Evolutionary conservation across 2,113 vertebrate species (phyloP).

Genomic region (Tragelaphus imberbis): DNA sequence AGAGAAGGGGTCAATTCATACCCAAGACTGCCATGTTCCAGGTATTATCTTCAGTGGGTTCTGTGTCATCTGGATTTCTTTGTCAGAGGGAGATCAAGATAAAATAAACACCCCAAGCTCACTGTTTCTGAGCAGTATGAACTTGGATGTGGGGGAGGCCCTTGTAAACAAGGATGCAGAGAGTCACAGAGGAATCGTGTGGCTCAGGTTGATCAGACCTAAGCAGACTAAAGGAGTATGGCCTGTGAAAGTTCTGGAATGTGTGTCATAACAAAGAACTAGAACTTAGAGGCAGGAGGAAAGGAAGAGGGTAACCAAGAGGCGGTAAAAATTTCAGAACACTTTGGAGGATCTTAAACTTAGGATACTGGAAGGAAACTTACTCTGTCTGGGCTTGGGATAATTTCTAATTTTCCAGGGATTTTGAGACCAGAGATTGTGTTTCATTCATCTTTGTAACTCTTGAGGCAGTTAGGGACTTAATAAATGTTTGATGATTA

Average conservation of each 20-base stretch:
- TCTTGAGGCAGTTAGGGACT: not conserved
- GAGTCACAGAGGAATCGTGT: not conserved
- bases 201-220: not conserved
- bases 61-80: constrained; percentile 44
- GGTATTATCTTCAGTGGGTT: not conserved
- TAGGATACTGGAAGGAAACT: not conserved
- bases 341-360: not conserved
- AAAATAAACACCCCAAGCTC: not conserved
- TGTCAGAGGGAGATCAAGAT: not conserved
- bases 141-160: not conserved
- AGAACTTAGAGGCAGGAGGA: constrained; percentile 24
- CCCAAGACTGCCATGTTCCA: constrained; percentile 49
- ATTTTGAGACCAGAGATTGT: not conserved
- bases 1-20: constrained; percentile 3
- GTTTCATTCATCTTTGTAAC: not conserved
- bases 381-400: not conserved
- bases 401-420: constrained; percentile 2
- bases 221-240: not conserved
- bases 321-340: not conserved
- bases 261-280: constrained; percentile 48
- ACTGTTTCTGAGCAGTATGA: not conserved
- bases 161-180: not conserved
- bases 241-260: constrained; percentile 54
- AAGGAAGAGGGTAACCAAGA: not conserved
- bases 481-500: not conserved